Evolutionary conservation across 2,113 vertebrate species (phyloP).

Genomic region (Apteryx owenii): DNA sequence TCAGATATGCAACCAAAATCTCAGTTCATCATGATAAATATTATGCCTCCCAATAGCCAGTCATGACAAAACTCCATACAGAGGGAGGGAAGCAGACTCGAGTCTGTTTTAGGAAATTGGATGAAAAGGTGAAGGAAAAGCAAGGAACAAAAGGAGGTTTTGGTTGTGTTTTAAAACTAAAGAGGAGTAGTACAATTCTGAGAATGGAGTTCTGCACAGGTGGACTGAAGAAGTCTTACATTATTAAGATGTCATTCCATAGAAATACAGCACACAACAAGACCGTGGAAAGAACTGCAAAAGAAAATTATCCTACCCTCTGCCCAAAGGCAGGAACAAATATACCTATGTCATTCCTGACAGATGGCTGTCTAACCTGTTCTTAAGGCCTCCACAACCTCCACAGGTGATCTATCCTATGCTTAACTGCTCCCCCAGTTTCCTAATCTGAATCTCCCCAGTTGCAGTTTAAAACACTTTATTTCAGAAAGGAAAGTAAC

Average conservation of each 20-base stretch:
- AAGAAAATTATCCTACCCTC: background rate
- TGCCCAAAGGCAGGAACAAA: background rate
- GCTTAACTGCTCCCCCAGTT: background rate
- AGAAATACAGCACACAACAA: accelerated
- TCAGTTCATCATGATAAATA: too few species aligned
- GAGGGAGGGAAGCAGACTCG: background rate
- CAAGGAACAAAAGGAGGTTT: background rate
- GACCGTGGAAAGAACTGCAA: background rate
- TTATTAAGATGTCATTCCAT: background rate
- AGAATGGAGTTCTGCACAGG: background rate
- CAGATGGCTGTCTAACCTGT: background rate
- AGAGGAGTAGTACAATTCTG: background rate
- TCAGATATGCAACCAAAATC: too few species aligned
- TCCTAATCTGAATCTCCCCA: background rate
- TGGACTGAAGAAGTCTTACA: background rate
- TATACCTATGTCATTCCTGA: accelerated
- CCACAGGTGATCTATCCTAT: accelerated
- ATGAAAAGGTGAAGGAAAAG: background rate
- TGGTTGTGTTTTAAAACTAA: background rate
- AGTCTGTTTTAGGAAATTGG: background rate
- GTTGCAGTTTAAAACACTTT: background rate
- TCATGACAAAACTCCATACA: too few species aligned
- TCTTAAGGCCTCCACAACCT: background rate
- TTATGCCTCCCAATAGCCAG: too few species aligned
- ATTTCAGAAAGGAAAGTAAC: background rate